Evolutionary conservation across 2,113 vertebrate species (phyloP).

Genomic region (Phrynosoma blainvillii): DNA sequence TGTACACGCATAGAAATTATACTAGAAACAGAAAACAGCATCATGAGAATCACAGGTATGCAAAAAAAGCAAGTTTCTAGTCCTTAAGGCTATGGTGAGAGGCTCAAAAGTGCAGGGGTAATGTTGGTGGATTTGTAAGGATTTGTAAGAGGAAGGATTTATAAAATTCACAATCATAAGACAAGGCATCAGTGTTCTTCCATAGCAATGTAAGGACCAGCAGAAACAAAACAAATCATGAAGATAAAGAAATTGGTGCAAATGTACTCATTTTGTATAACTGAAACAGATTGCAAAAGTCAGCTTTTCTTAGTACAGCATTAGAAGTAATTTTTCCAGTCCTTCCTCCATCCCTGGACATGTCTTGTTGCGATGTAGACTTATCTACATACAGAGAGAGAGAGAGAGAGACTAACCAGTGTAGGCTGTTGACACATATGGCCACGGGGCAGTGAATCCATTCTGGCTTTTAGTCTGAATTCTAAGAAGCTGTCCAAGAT

Average conservation of each 20-base stretch:
- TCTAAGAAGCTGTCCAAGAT: too few relatives aligned
- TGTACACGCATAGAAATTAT: neutral
- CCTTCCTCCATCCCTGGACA: neutral
- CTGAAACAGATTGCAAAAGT: neutral
- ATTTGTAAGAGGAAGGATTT: neutral
- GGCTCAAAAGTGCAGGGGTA: neutral
- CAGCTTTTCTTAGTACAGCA: neutral
- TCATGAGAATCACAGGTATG: neutral
- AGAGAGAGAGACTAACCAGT: neutral
- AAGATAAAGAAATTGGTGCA: neutral
- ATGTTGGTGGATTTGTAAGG: neutral
- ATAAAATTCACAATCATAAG: neutral
- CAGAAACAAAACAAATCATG: neutral
- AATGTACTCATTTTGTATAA: neutral
- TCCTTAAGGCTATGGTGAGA: neutral
- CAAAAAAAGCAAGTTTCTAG: neutral
- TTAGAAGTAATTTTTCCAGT: neutral
- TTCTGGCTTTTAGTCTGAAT: too few relatives aligned
- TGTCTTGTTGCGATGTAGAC: neutral
- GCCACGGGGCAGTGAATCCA: too few relatives aligned
- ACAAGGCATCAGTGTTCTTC: neutral
- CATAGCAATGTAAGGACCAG: neutral
- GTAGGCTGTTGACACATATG: too few relatives aligned
- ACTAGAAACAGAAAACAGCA: neutral
- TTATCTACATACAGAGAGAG: neutral